Percentiles rank a stretch among this genome's conserved stretches.
phyloP scores from a whole-genome alignment of 2,888 invertebrate species.

The Plagodis dolabraria region DNA sequence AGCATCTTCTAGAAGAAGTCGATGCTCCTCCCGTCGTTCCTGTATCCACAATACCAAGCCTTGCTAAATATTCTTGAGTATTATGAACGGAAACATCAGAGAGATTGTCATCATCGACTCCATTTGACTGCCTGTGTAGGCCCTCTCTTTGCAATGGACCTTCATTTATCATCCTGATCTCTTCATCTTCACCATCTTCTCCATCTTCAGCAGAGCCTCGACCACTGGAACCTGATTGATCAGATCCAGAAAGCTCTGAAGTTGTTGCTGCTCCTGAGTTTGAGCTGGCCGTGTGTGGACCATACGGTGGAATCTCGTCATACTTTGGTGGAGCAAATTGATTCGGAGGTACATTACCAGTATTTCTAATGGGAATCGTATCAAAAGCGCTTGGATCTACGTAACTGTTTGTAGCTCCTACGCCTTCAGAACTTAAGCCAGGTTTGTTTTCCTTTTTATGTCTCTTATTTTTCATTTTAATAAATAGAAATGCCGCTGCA shows the following conservation, averaged over 20 bases:
- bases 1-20: conserved; percentile 87
- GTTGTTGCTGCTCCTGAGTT: conserved; percentile 93
- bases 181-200: conserved; percentile 97
- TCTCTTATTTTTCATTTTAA: conserved; percentile 92
- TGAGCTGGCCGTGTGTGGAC: conserved; percentile 90
- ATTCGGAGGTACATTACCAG: conserved; percentile 79
- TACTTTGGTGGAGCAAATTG: conserved; percentile 96
- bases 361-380: conserved; percentile 93
- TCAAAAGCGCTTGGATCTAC: conserved; percentile 96
- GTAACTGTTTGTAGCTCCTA: conserved; percentile 92
- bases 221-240: conserved; percentile 98
- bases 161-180: conserved; percentile 98
- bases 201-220: conserved; percentile 98
- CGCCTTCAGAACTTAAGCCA: conserved; percentile 89
- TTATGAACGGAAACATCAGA: conserved; percentile 97
- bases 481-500: conserved; percentile 92
- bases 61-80: conserved; percentile 97
- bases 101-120: conserved; percentile 88
- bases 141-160: conserved; percentile 92
- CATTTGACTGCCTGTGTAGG: conserved; percentile 85
- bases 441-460: conserved; percentile 93
- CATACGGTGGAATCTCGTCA: conserved; percentile 95
- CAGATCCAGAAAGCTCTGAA: conserved; percentile 96
- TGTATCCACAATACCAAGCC: conserved; percentile 96
- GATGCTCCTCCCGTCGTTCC: conserved; percentile 87